phyloP scores from a whole-genome alignment of 1,140 invertebrate species.

The Zaprionus ornatus region DNA sequence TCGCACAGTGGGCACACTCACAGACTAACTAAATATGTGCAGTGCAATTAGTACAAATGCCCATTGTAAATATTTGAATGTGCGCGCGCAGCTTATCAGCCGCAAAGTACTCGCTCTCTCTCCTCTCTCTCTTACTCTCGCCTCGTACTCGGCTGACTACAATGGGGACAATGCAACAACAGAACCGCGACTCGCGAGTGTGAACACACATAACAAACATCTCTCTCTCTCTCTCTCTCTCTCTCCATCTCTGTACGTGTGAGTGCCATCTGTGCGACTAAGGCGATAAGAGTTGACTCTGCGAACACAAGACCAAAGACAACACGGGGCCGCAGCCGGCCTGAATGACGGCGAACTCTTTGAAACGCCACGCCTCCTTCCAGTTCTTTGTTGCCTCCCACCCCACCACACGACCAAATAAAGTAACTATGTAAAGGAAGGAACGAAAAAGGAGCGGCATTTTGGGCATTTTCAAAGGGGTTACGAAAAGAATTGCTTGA shows the following conservation, averaged over 20 bases:
- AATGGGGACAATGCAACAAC: conserved; percentile 25
- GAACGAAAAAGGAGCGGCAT: background rate
- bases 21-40: conserved; percentile 55
- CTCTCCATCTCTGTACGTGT: background rate
- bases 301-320: conserved; percentile 32
- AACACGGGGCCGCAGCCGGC: conserved; percentile 17
- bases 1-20: conserved; percentile 3
- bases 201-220: background rate
- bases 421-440: background rate
- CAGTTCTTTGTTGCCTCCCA: too few species aligned
- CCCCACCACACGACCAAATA: background rate
- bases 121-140: background rate
- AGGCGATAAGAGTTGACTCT: conserved; percentile 28
- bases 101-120: conserved; percentile 29
- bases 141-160: background rate
- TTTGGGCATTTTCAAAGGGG: background rate
- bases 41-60: conserved; percentile 60
- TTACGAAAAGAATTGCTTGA: background rate
- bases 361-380: background rate
- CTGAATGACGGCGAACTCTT: background rate
- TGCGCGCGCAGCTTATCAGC: conserved; percentile 61
- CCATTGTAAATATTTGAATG: conserved; percentile 57
- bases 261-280: conserved; percentile 27
- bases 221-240: background rate
- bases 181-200: conserved; percentile 9